Evolutionary conservation across 2,113 vertebrate genomes (phyloP).

Genomic region (Murina feae): DNA sequence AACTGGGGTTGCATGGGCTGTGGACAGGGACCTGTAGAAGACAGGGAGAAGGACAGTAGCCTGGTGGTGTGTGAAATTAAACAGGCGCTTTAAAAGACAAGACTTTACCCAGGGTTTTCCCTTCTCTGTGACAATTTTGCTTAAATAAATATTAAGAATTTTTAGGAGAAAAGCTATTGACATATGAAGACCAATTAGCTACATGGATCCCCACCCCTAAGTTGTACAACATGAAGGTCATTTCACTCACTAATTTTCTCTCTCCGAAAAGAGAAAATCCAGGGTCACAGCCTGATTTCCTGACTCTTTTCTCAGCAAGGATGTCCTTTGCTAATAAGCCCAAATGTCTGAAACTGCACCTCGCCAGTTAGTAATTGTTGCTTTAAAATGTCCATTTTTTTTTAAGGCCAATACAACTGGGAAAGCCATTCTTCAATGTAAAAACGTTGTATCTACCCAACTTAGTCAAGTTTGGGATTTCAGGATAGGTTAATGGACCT

Average conservation of each 20-base stretch:
- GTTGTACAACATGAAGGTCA: not conserved
- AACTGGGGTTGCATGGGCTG: too few relatives aligned
- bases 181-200: not conserved
- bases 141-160: not conserved
- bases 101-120: not conserved
- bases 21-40: not conserved
- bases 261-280: not conserved
- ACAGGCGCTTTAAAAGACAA: not conserved
- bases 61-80: not conserved
- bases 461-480: not conserved
- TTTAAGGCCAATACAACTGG: not conserved
- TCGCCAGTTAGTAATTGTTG: not conserved
- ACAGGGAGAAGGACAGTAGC: not conserved
- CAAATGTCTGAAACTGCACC: not conserved
- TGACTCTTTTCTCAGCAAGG: not conserved
- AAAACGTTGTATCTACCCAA: not conserved
- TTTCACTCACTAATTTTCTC: not conserved
- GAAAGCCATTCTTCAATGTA: not conserved
- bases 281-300: not conserved
- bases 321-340: not conserved
- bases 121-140: not conserved
- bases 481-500: not conserved
- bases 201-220: not conserved
- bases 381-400: not conserved
- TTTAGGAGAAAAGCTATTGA: not conserved